Percentiles rank a stretch among this genome's conserved stretches.
Conservation (phyloP, 2,797 vertebrate species). For the Mormyrops attenuatus region DNA sequence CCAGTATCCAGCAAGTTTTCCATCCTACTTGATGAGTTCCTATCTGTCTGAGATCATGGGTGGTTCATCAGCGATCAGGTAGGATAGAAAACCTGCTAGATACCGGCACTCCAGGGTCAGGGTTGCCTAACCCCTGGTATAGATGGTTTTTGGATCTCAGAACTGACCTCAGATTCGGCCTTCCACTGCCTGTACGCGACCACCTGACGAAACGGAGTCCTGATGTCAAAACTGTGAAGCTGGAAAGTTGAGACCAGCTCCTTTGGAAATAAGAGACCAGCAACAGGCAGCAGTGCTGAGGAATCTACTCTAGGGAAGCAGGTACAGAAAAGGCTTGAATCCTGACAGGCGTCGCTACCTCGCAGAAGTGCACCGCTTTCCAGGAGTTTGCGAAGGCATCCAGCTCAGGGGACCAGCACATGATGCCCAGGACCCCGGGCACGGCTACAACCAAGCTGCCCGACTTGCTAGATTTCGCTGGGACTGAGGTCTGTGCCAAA, state of each 20-base stretch:
- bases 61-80: not conserved
- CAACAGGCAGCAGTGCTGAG: not conserved
- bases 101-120: not conserved
- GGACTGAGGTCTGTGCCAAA: slow-evolving; percentile 48
- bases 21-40: not conserved
- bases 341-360: slow-evolving; percentile 40
- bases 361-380: slow-evolving; percentile 61
- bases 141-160: not conserved
- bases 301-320: not conserved
- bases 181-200: slow-evolving; percentile 60
- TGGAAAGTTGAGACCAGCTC: slow-evolving; percentile 57
- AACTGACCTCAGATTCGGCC: slow-evolving; percentile 56
- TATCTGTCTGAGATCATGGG: not conserved
- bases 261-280: slow-evolving; percentile 34
- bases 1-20: not conserved
- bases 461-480: slow-evolving; percentile 50
- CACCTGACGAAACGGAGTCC: slow-evolving; percentile 59
- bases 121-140: not conserved
- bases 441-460: slow-evolving; percentile 51
- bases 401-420: slow-evolving; percentile 54
- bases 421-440: slow-evolving; percentile 56
- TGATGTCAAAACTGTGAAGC: slow-evolving; percentile 60
- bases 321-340: not conserved
- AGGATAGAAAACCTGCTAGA: not conserved
- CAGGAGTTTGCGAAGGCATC: slow-evolving; percentile 56